Percentiles rank a stretch among this genome's conserved stretches.
Conservation (phyloP, 2,113 vertebrate genomes). For the Anolis carolinensis region DNA sequence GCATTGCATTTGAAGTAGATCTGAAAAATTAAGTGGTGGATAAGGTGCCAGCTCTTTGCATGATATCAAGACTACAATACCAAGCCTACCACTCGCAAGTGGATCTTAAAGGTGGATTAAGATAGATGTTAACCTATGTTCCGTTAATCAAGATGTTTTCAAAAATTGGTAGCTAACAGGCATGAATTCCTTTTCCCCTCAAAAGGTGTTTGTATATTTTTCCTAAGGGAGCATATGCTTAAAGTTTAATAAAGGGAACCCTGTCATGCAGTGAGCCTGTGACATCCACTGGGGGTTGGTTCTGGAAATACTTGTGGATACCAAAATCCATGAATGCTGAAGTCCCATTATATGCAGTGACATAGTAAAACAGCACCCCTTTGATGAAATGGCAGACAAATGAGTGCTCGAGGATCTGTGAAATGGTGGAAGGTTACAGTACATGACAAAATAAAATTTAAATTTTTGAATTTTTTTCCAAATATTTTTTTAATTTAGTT, state of each 20-base stretch:
- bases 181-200: rapidly evolving
- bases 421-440: no score
- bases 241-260: neutral
- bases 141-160: neutral
- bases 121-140: neutral
- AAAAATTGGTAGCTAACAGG: neutral
- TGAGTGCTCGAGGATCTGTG: no score
- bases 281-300: no score
- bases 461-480: no score
- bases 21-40: neutral
- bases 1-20: conserved; percentile 6
- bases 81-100: neutral
- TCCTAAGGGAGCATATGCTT: neutral
- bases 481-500: no score
- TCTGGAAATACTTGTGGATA: no score
- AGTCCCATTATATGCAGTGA: no score
- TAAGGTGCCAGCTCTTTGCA: conserved; percentile 6
- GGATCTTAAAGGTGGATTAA: neutral
- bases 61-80: neutral
- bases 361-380: no score
- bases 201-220: neutral
- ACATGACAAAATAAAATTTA: no score
- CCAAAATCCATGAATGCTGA: no score
- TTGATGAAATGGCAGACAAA: no score
- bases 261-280: no score